Evolutionary conservation across 1,140 invertebrate genomes (phyloP).

Genomic region (Meloidogyne exigua): DNA sequence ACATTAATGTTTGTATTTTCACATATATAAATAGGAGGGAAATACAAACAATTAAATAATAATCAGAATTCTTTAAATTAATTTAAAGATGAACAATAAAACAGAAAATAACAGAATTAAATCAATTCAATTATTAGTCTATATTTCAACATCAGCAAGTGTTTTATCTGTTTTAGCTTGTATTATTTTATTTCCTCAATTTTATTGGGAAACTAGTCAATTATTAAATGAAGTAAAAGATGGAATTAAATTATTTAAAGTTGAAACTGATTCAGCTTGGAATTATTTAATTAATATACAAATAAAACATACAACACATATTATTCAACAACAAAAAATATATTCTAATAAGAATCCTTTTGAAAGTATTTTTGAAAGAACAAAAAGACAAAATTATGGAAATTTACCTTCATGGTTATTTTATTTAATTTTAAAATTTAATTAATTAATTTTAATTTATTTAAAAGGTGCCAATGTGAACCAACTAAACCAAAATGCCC

Average conservation of each 20-base stretch:
- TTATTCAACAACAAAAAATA: conserved; percentile 27
- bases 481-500: conserved; percentile 48
- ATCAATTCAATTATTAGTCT: background rate
- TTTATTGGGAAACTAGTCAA: conserved; percentile 23
- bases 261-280: conserved; percentile 52
- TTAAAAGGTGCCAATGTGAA: conserved; percentile 46
- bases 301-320: conserved; percentile 38
- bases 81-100: background rate
- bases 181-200: conserved; percentile 26
- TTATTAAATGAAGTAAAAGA: conserved; percentile 34
- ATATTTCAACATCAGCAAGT: conserved; percentile 3
- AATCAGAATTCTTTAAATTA: too few relatives aligned
- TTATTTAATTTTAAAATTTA: background rate
- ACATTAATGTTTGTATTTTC: too few relatives aligned
- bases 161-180: conserved; percentile 32
- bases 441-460: background rate
- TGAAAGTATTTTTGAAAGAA: conserved; percentile 38
- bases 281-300: conserved; percentile 48
- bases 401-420: conserved; percentile 41
- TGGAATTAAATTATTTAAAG: conserved; percentile 46
- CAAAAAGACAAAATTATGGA: conserved; percentile 35
- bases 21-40: too few relatives aligned
- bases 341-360: conserved; percentile 55
- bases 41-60: too few relatives aligned
- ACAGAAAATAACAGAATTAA: background rate